These are phyloP conservation scores for Rhabdomys pumilio DNA, from an alignment of 2,797 vertebrate genomes.

Conservation along the genomic window DNA sequence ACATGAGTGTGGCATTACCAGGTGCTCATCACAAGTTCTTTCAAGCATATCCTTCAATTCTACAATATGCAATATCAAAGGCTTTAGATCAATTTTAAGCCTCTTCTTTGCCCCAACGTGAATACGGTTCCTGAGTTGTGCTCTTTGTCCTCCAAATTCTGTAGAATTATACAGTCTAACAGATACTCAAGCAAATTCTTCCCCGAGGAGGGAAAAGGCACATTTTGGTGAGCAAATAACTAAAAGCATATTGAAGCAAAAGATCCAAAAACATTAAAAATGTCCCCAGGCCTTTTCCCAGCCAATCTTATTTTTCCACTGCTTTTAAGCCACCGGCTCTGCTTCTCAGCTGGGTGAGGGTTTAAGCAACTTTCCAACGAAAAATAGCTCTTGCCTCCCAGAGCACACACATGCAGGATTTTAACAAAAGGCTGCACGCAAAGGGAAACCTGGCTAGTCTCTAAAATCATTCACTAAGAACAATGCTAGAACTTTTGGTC, in stretches of 20 bases:
- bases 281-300: slow-evolving; percentile 51
- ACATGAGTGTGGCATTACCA: not conserved
- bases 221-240: slow-evolving; percentile 70
- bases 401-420: slow-evolving; percentile 10
- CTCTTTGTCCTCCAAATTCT: not conserved
- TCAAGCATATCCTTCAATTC: not conserved
- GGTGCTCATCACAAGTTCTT: not conserved
- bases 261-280: slow-evolving; percentile 73
- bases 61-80: not conserved
- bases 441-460: not conserved
- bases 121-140: not conserved
- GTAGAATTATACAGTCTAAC: not conserved
- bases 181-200: slow-evolving; percentile 44
- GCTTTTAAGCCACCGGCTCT: slow-evolving; percentile 24
- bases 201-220: not conserved
- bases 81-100: not conserved
- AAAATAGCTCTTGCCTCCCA: slow-evolving; percentile 7
- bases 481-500: slow-evolving; percentile 14
- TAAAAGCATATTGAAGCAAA: slow-evolving; percentile 65
- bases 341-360: not conserved
- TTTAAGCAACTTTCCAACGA: slow-evolving; percentile 63
- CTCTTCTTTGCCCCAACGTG: not conserved
- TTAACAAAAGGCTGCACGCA: not conserved
- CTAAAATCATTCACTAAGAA: not conserved
- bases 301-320: slow-evolving; percentile 72